Conservation (phyloP, 2,113 vertebrate species). For the Lonchura striata region DNA sequence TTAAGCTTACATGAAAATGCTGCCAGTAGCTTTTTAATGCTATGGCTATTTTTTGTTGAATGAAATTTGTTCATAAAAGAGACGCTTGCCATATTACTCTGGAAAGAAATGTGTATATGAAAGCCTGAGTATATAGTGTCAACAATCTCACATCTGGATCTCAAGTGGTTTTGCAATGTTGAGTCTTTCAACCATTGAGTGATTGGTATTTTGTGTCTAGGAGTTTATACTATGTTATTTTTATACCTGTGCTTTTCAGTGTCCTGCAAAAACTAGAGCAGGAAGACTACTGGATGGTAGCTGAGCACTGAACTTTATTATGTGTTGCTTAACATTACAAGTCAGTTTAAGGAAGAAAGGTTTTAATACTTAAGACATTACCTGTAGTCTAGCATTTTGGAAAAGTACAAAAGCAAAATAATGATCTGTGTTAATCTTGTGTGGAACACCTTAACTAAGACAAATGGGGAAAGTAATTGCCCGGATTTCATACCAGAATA, state of each 20-base stretch:
- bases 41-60: not conserved
- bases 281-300: not conserved
- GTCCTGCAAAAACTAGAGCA: not conserved
- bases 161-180: not conserved
- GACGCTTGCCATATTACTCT: not conserved
- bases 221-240: not conserved
- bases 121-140: not conserved
- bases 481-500: not conserved
- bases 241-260: not conserved
- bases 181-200: not conserved
- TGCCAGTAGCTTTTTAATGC: not conserved
- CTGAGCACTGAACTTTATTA: not conserved
- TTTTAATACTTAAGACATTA: not conserved
- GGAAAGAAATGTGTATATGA: not conserved
- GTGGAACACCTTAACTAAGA: not conserved
- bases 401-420: not conserved
- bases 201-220: not conserved
- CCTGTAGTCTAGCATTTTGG: not conserved
- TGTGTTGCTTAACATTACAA: not conserved
- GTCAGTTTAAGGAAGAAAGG: not conserved
- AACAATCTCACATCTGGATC: not conserved
- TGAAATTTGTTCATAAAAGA: not conserved
- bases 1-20: not conserved
- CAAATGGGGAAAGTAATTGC: not conserved
- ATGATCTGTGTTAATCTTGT: not conserved